phyloP scores from a whole-genome alignment of 2,888 invertebrate species.

The Brachycybe producta region DNA sequence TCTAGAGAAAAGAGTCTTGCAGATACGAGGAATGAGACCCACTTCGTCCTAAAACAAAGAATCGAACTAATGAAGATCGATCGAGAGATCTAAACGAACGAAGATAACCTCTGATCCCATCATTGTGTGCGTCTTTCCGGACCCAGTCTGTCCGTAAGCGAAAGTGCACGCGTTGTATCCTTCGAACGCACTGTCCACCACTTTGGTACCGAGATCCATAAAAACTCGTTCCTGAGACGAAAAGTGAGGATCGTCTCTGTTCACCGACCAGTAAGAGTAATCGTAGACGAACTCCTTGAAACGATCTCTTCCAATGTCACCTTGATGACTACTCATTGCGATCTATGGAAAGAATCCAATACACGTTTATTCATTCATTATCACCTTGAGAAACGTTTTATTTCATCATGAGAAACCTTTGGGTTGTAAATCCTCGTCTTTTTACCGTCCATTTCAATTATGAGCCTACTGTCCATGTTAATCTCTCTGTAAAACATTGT shows the following conservation, averaged over 20 bases:
- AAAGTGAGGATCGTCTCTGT: conserved; percentile 52
- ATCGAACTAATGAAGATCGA: background rate
- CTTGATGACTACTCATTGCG: conserved; percentile 20
- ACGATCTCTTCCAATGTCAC: conserved; percentile 43
- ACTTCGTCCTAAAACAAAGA: conserved; percentile 49
- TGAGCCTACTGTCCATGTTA: conserved; percentile 67
- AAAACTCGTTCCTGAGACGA: conserved; percentile 59
- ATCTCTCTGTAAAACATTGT: conserved; percentile 48
- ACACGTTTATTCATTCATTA: background rate
- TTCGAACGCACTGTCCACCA: conserved; percentile 65
- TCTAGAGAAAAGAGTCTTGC: conserved; percentile 60
- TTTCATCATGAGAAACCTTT: conserved; percentile 43
- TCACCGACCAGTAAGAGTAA: conserved; percentile 76
- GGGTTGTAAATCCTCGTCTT: conserved; percentile 62
- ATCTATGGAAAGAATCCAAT: conserved; percentile 12
- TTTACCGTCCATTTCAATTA: conserved; percentile 74
- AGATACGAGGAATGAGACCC: conserved; percentile 73
- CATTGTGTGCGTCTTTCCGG: conserved; percentile 85
- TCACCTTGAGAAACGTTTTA: background rate
- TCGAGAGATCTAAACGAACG: background rate
- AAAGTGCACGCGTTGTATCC: conserved; percentile 83
- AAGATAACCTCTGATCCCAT: conserved; percentile 57
- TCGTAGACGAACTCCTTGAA: conserved; percentile 80
- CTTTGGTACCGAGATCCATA: conserved; percentile 59
- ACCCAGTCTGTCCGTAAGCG: conserved; percentile 83